Evolutionary conservation across 53 echinoderm and acorn worm genomes (phyloP).

Genomic region (Patiria pectinifera): DNA sequence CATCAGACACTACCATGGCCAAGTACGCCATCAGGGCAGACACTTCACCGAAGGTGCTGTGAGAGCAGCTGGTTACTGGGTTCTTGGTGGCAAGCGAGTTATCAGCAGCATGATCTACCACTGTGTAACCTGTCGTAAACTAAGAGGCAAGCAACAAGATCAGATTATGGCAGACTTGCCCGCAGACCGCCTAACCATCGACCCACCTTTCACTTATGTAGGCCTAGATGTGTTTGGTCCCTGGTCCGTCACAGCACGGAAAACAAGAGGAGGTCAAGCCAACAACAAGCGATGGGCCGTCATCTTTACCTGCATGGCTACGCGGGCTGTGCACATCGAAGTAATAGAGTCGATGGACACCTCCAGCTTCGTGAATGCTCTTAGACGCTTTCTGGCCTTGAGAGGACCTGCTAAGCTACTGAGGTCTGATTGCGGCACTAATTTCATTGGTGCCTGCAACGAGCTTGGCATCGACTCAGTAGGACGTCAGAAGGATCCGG

Average conservation of each 20-base stretch:
- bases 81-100: slow-evolving; percentile 63
- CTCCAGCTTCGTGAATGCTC: slow-evolving; percentile 65
- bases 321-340: slow-evolving; percentile 63
- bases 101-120: slow-evolving; percentile 53
- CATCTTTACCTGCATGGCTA: slow-evolving; percentile 51
- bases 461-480: slow-evolving; percentile 44
- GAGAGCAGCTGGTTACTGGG: slow-evolving; percentile 52
- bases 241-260: slow-evolving; percentile 51
- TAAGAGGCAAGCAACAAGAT: slow-evolving; percentile 26
- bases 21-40: slow-evolving; percentile 62
- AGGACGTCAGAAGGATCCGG: slow-evolving; percentile 22
- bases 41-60: slow-evolving; percentile 53
- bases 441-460: slow-evolving; percentile 65
- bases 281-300: slow-evolving; percentile 62
- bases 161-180: slow-evolving; percentile 75
- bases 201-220: slow-evolving; percentile 59
- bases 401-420: slow-evolving; percentile 51
- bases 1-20: slow-evolving; percentile 55
- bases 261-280: slow-evolving; percentile 49
- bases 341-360: slow-evolving; percentile 51
- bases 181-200: slow-evolving; percentile 7
- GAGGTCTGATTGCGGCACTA: slow-evolving; percentile 67
- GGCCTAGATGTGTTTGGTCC: slow-evolving; percentile 65
- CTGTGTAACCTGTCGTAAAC: slow-evolving; percentile 56
- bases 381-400: slow-evolving; percentile 61